These are phyloP conservation scores for Odiellus spinosus DNA, from an alignment of 2,888 invertebrate genomes.

Conservation along the genomic window DNA sequence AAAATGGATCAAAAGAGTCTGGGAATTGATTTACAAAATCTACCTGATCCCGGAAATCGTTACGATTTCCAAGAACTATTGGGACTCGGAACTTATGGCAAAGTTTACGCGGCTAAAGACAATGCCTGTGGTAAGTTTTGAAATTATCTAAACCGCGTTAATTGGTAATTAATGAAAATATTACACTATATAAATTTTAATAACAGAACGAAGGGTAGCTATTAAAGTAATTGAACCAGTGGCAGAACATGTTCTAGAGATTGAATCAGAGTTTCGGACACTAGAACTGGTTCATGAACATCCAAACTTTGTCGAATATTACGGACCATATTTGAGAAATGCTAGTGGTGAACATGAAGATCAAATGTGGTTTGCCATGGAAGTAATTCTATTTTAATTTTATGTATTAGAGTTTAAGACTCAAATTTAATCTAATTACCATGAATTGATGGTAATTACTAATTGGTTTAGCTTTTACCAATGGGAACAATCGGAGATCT, in stretches of 20 bases:
- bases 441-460: too few species aligned
- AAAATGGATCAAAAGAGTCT: too few species aligned
- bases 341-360: constrained; percentile 24
- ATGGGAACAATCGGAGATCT: too few species aligned
- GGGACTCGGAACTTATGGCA: constrained; percentile 56
- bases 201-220: constrained; percentile 47
- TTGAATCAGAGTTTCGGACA: constrained; percentile 70
- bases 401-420: too few species aligned
- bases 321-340: constrained; percentile 57
- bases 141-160: too few species aligned
- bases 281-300: constrained; percentile 56
- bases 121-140: constrained; percentile 46
- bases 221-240: constrained; percentile 61
- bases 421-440: too few species aligned
- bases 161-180: too few species aligned
- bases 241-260: constrained; percentile 46
- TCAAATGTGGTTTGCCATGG: constrained; percentile 77
- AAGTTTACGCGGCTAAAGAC: constrained; percentile 56
- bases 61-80: constrained; percentile 52
- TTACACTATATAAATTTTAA: too few species aligned
- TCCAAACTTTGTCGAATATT: constrained; percentile 65
- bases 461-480: too few species aligned
- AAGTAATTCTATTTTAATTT: constrained; percentile 40
- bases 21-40: constrained; percentile 13
- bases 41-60: constrained; percentile 59